Evolutionary conservation across 2,797 vertebrate species (phyloP).

Genomic region (Neostethus bicornis): DNA sequence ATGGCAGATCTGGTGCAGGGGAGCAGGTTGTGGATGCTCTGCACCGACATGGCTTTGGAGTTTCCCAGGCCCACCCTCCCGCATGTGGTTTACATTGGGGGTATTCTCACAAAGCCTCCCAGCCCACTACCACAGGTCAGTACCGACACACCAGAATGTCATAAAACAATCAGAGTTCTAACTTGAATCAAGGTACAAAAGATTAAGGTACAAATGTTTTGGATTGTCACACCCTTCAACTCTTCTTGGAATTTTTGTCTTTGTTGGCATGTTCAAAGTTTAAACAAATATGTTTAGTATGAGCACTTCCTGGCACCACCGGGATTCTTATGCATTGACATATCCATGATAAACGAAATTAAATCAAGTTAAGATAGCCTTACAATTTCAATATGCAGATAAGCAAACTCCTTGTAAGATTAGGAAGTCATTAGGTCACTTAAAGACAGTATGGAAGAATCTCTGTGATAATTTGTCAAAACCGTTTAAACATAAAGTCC

Average conservation of each 20-base stretch:
- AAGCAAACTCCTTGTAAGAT: too few species aligned
- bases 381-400: too few species aligned
- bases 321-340: too few species aligned
- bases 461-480: too few species aligned
- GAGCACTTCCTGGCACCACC: background rate
- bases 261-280: background rate
- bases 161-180: too few species aligned
- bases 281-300: background rate
- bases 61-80: constrained; percentile 96
- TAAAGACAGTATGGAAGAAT: too few species aligned
- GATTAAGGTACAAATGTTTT: background rate
- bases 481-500: too few species aligned
- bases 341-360: too few species aligned
- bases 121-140: constrained; percentile 93
- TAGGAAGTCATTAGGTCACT: too few species aligned
- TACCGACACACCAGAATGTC: too few species aligned
- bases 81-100: constrained; percentile 97
- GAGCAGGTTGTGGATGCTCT: constrained; percentile 96
- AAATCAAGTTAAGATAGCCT: too few species aligned
- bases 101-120: constrained; percentile 94
- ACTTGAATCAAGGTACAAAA: too few species aligned
- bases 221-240: background rate
- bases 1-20: constrained; percentile 96
- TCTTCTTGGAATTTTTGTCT: background rate
- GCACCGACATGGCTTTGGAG: constrained; percentile 95